A percentile compares a stretch with the other conserved stretches of the same genome.
Evolutionary conservation across 2,113 vertebrate genomes (phyloP).

Genomic region (Eupsittula cactorum): DNA sequence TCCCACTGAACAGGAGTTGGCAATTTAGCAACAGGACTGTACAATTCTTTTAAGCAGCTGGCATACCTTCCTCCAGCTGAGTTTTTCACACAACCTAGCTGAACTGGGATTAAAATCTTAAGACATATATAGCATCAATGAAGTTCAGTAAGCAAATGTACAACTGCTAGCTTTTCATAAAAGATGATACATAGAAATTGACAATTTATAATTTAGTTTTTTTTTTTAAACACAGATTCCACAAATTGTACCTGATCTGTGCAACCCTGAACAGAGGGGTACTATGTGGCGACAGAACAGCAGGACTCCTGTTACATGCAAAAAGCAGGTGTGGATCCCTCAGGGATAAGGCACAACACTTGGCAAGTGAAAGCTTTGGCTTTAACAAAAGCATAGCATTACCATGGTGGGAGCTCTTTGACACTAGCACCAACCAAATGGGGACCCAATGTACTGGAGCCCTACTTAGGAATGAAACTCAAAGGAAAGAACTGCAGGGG

Average conservation of each 20-base stretch:
- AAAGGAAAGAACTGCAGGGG: neutral
- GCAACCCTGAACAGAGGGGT: neutral
- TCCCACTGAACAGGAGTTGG: neutral
- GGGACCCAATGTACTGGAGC: neutral
- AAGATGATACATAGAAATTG: neutral
- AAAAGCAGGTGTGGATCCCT: neutral
- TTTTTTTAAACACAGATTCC: neutral
- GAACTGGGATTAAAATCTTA: neutral
- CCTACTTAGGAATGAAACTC: neutral
- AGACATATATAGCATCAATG: neutral
- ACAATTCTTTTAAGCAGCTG: neutral
- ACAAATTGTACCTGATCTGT: neutral
- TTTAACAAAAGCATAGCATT: neutral
- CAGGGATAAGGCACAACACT: neutral
- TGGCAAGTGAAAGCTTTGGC: neutral
- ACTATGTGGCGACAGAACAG: neutral
- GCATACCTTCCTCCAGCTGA: neutral
- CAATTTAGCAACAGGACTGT: neutral
- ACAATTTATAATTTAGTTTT: neutral
- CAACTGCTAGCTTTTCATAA: neutral
- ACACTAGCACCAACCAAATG: neutral
- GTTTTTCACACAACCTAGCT: neutral
- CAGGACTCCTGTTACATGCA: neutral
- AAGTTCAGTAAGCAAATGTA: neutral
- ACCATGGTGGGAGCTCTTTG: accelerated